Conservation (phyloP, 2,797 vertebrate species). For the Gallinago nigripennis region DNA sequence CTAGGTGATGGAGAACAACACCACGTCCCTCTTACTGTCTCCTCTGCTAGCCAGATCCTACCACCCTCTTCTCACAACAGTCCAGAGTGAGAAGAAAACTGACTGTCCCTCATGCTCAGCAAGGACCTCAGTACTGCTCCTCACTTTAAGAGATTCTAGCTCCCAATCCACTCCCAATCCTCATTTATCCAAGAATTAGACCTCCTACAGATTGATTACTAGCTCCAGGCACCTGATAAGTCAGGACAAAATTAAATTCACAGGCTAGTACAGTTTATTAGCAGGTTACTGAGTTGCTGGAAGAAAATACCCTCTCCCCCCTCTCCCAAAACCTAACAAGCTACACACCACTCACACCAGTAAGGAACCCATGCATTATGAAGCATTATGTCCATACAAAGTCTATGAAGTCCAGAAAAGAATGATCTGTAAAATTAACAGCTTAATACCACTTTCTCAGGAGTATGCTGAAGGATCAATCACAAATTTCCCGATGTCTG, state of each 20-base stretch:
- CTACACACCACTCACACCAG: not conserved
- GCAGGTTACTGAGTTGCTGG: not conserved
- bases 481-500: not conserved
- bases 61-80: not conserved
- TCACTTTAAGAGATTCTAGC: not conserved
- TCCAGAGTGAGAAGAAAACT: not conserved
- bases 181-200: not conserved
- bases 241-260: constrained; percentile 56
- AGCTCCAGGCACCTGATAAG: constrained; percentile 37
- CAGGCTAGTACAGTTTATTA: constrained; percentile 52
- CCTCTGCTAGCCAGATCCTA: not conserved
- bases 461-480: not conserved
- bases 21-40: not conserved
- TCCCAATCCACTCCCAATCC: constrained; percentile 16
- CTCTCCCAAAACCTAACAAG: not conserved
- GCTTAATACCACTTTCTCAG: not conserved
- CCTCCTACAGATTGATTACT: constrained; percentile 44
- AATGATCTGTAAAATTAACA: not conserved
- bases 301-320: not conserved
- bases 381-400: not conserved
- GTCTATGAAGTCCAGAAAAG: not conserved
- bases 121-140: not conserved
- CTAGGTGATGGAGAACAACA: not conserved
- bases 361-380: not conserved
- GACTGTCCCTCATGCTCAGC: not conserved